Base-by-base conservation (phyloP, 1,140 invertebrate genomes). In the Drosophila neocordata region DNA sequence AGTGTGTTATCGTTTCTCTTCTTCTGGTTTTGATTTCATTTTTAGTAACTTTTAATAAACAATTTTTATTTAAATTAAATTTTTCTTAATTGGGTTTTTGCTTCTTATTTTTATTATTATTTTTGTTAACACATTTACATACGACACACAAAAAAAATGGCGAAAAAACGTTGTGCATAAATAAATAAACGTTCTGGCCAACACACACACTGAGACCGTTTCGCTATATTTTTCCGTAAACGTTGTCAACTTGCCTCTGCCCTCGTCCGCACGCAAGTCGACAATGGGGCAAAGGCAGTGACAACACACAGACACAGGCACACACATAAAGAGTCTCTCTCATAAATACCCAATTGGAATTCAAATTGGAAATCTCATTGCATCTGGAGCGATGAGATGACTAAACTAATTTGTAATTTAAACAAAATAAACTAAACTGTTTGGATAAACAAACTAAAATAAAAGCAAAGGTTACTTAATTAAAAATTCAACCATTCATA, bases 111-210 rank as follows among this genome's bases (percentile, higher is more conserved):
- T 48, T 15, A 15, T 44, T 44, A 6, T 56, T 11, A 44, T 55
- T 27, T 27, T 55, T 55, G 22, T 55, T 55, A 31, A 31, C 20
- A 55, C 52, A 55, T 24, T 31, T 13, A 15, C 52, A 58, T 35
- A 60, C 59, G 48, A 56, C 13, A 57, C 56, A 34, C 35, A 60
- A 48, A 48, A 48, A 48, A 48, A 48, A 48, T 48, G 41, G 41
- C 41, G 41, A 48, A 48, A 48, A 48, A 48, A 48, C 41, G 41
- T 48, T 48, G 41, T 48, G 41, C 41, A 48, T 48, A 48, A 48
- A 48, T 48, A 48, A 48, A 48, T 48, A 48, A 48, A 48, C 41
- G 41, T 48, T 48, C 41, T 48, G 41, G 41, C 41, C 41, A 48
- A 48, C 13, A 48, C 41, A 48, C 41, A 48, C 41, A 48, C 41